Conservation (phyloP, 2,797 vertebrate species). For the Amphiprion clarkii region DNA sequence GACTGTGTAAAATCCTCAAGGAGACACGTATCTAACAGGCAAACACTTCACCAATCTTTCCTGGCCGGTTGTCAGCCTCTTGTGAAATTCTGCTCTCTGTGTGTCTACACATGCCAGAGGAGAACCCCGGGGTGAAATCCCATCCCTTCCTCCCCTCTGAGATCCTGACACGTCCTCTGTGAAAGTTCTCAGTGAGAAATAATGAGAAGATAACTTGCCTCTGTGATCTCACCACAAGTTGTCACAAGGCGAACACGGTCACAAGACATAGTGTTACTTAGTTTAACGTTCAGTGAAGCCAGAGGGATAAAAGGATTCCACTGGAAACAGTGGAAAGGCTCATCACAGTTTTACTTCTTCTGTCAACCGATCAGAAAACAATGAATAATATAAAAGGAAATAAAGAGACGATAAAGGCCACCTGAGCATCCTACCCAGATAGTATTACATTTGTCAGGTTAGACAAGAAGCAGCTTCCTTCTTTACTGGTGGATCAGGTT, state of each 20-base stretch:
- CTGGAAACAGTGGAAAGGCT: background rate
- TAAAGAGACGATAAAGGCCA: background rate
- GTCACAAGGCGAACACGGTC: background rate
- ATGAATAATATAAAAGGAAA: too few species aligned
- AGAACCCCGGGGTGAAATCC: constrained; percentile 50
- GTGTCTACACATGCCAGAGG: constrained; percentile 48
- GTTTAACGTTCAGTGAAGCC: background rate
- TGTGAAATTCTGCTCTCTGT: constrained; percentile 67
- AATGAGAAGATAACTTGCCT: background rate
- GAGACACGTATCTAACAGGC: constrained; percentile 17
- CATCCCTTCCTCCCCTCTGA: constrained; percentile 20
- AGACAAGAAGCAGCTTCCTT: background rate
- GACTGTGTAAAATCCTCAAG: constrained; percentile 17
- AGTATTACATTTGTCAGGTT: background rate
- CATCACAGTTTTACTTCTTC: too few species aligned
- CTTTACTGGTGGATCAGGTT: background rate
- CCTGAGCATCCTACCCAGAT: background rate
- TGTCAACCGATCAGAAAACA: too few species aligned
- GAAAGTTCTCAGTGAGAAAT: constrained; percentile 1
- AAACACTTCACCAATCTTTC: constrained; percentile 24
- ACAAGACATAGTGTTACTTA: background rate
- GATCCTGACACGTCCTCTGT: constrained; percentile 12
- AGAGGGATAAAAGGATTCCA: background rate
- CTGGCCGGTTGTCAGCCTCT: constrained; percentile 22
- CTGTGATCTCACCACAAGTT: background rate